Base-by-base conservation (phyloP, 2,113 vertebrate species). In the Myiozetetes cayanensis region DNA sequence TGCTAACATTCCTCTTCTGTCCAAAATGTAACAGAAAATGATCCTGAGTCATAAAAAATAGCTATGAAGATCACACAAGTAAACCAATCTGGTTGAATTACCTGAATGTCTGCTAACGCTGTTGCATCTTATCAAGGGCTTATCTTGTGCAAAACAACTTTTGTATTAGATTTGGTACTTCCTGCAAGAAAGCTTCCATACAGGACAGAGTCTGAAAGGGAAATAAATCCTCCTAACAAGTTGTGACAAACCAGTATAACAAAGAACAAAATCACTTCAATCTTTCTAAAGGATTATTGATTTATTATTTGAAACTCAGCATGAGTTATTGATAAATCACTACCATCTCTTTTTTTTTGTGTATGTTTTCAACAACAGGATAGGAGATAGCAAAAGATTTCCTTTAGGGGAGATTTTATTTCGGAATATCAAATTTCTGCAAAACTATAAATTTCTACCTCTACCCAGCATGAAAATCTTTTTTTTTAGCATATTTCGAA, bases 171-270 rank as follows among this genome's bases (percentile, higher is more conserved):
- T 43, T 66, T 58, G 20, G 43, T 77, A 43, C 33, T 86, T 84
- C 76, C 79, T 76, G n/a, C n/a, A 79, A 76, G 72, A 67, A 87
- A 90, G 25, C 5, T 39, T 87, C 27, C 22, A 31, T 49, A 63
- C 6, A 72, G 72, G 65, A 90, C 28, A 62, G 22, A 63, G 15
- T 59, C 94, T 89, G 89, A 91, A 78, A 94, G 86, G 76, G 62
- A 94, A 94, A 94, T 87, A 94, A 93, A 94, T 91, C 71, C 83
- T 84, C 71, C 74, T 71, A 97, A 95, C 66, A 94, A 93, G 70
- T 91, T 96, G 28, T 95, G 94, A 91, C 92, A 97, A 97, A 96
- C 47, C 78, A 96, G 22, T 87, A 92, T 90, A 82, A 62, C 65
- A 77, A 93, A 96, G 83, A 82, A 78, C 41, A 90, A 93, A 87